A percentile compares a stretch with the other conserved stretches of the same genome.
phyloP scores from a whole-genome alignment of 2,888 invertebrate species.

The Pinctada fucata region DNA sequence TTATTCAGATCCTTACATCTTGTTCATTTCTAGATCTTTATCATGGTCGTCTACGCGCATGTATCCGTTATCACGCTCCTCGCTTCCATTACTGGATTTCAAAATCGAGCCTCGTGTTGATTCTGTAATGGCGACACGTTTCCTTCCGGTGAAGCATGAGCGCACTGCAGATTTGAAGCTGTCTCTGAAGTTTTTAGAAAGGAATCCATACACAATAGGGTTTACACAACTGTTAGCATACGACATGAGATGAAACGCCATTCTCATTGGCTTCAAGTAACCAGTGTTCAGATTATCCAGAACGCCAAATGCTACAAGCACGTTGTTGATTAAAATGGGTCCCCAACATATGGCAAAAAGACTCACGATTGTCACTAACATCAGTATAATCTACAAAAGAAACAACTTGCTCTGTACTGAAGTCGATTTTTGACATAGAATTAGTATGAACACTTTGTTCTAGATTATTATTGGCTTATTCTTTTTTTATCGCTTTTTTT shows the following conservation, averaged over 20 bases:
- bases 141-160: slow-evolving; percentile 48
- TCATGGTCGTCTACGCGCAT: neutral
- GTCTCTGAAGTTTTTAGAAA: slow-evolving; percentile 84
- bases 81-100: slow-evolving; percentile 41
- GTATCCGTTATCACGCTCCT: slow-evolving; percentile 32
- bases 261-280: slow-evolving; percentile 81
- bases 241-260: slow-evolving; percentile 83
- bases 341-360: slow-evolving; percentile 85
- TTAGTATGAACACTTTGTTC: no score
- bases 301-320: slow-evolving; percentile 82
- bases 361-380: slow-evolving; percentile 85
- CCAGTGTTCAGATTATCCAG: slow-evolving; percentile 79
- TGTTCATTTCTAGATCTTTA: neutral
- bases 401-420: neutral
- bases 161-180: slow-evolving; percentile 71
- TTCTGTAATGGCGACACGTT: slow-evolving; percentile 15
- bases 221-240: slow-evolving; percentile 87
- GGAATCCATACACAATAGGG: slow-evolving; percentile 86
- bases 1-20: neutral
- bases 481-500: no score
- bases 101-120: slow-evolving; percentile 36
- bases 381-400: slow-evolving; percentile 83
- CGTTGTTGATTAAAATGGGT: slow-evolving; percentile 83
- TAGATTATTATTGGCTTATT: no score
- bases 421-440: no score